Conservation (phyloP, 2,888 invertebrate genomes). For the Lissonota sp. region DNA sequence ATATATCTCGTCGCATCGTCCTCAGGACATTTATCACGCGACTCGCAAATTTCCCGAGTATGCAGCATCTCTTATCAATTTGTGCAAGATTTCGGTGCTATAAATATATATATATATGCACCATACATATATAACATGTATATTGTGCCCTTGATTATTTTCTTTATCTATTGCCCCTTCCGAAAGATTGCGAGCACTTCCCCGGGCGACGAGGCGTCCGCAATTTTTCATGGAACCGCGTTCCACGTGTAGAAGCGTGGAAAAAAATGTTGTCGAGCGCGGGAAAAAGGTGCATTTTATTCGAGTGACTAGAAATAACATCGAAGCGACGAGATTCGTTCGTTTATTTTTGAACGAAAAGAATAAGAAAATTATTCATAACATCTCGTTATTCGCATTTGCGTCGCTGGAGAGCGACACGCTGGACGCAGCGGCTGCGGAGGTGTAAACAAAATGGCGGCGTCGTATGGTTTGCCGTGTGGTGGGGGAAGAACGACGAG, state of each 20-base stretch:
- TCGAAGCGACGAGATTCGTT: not conserved
- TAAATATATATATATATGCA: not conserved
- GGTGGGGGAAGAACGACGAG: not conserved
- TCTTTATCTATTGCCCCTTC: conserved; percentile 4
- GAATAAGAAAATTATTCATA: not conserved
- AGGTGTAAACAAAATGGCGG: conserved; percentile 47
- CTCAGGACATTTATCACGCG: conserved; percentile 31
- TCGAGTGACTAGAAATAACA: not conserved
- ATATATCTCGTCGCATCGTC: conserved; percentile 1
- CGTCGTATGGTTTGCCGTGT: conserved; percentile 2
- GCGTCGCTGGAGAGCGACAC: not conserved
- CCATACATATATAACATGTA: too few species aligned
- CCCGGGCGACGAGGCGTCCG: conserved; percentile 49
- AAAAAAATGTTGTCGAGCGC: not conserved
- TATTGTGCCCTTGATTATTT: conserved; percentile 2
- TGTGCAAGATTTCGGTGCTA: conserved; percentile 9
- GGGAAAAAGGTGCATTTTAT: not conserved
- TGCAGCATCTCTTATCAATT: conserved; percentile 39
- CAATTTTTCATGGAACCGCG: conserved; percentile 14
- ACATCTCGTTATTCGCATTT: not conserved
- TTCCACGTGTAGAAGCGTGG: conserved; percentile 48
- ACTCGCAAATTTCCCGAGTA: conserved; percentile 22
- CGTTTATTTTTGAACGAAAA: not conserved
- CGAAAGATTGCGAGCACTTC: conserved; percentile 19
- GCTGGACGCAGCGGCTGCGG: conserved; percentile 1